These are phyloP conservation scores for Neostethus bicornis DNA, from an alignment of 2,797 vertebrate species.

Conservation along the genomic window DNA sequence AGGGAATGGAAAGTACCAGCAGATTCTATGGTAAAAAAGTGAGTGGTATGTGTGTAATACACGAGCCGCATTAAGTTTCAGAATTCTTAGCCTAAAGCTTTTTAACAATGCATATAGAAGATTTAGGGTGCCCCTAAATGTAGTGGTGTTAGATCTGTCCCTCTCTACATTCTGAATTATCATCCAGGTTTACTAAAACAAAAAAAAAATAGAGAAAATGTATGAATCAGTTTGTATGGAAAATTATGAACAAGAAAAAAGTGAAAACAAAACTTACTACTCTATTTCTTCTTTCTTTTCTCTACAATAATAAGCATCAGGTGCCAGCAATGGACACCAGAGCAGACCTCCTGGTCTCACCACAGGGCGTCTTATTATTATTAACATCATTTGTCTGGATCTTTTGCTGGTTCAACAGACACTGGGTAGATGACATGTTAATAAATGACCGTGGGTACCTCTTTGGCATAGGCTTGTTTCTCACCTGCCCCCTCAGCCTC, in stretches of 20 bases:
- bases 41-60: conserved; percentile 3
- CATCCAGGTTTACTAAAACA: conserved; percentile 40
- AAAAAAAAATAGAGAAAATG: conserved; percentile 8
- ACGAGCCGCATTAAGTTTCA: conserved; percentile 16
- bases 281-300: background rate
- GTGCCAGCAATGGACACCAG: conserved; percentile 48
- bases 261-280: background rate
- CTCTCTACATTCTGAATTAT: conserved; percentile 34
- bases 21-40: background rate
- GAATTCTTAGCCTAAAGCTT: conserved; percentile 26
- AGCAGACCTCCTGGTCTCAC: conserved; percentile 83
- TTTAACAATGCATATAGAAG: conserved; percentile 39
- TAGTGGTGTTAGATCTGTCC: conserved; percentile 32
- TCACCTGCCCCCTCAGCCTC: conserved; percentile 87
- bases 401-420: conserved; percentile 92
- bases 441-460: conserved; percentile 94
- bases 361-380: conserved; percentile 93
- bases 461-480: conserved; percentile 91
- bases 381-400: conserved; percentile 99
- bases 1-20: no score
- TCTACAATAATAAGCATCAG: conserved; percentile 60
- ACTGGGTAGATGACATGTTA: conserved; percentile 93
- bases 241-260: background rate
- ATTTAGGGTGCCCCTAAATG: conserved; percentile 59
- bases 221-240: background rate